Evolutionary conservation across 2,888 invertebrate genomes (phyloP).

Genomic region (Zaprionus lineosus): DNA sequence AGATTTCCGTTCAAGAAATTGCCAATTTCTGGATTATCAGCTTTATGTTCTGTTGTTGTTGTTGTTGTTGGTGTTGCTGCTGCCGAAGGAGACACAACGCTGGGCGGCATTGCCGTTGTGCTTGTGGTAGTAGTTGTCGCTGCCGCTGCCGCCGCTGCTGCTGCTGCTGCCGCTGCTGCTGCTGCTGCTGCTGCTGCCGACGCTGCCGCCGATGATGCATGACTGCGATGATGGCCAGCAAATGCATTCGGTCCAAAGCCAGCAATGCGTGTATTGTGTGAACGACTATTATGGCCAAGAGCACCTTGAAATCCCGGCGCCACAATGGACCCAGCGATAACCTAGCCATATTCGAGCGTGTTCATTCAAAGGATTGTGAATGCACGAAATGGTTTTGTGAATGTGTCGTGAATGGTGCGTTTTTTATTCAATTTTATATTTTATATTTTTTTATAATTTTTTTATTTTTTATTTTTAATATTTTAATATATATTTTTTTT

Average conservation of each 20-base stretch:
- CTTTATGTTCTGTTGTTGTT: slow-evolving; percentile 54
- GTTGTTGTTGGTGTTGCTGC: slow-evolving; percentile 44
- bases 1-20: slow-evolving; percentile 73
- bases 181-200: slow-evolving; percentile 38
- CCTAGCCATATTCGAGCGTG: slow-evolving; percentile 54
- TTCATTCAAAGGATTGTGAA: slow-evolving; percentile 32
- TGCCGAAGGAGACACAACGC: slow-evolving; percentile 29
- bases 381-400: slow-evolving; percentile 6
- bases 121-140: slow-evolving; percentile 21
- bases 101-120: slow-evolving; percentile 38
- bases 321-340: slow-evolving; percentile 81
- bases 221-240: slow-evolving; percentile 55
- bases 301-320: slow-evolving; percentile 82
- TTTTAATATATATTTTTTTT: too few relatives aligned
- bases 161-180: slow-evolving; percentile 31
- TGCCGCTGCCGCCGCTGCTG: neutral
- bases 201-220: slow-evolving; percentile 40
- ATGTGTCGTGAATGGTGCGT: slow-evolving; percentile 16
- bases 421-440: too few relatives aligned
- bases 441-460: too few relatives aligned
- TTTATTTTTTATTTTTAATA: too few relatives aligned
- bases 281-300: slow-evolving; percentile 79
- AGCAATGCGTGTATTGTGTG: slow-evolving; percentile 74
- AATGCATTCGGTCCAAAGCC: slow-evolving; percentile 50
- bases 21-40: slow-evolving; percentile 48